Percentiles rank a stretch among this genome's conserved stretches.
Evolutionary conservation across 2,113 vertebrate species (phyloP).

Genomic region (Anser cygnoides): DNA sequence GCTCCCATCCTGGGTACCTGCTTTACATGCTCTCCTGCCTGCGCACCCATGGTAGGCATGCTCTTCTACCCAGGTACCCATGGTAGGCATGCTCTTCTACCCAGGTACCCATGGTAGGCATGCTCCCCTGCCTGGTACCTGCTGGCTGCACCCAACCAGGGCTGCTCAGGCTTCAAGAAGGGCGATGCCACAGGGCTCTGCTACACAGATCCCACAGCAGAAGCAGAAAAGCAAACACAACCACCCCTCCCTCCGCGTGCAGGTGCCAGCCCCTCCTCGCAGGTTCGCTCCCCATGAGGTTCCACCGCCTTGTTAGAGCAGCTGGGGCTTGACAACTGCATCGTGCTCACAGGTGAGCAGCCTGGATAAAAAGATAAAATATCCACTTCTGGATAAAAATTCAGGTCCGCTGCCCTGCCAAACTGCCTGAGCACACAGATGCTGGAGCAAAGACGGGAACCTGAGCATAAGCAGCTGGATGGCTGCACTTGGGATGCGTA

Average conservation of each 20-base stretch:
- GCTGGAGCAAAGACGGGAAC: fast-evolving
- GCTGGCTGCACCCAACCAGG: neutral
- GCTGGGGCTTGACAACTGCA: neutral
- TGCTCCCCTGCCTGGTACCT: neutral
- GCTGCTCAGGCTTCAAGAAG: no score
- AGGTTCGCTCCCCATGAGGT: neutral
- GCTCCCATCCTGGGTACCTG: neutral
- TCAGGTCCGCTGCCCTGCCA: neutral
- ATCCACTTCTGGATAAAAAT: neutral
- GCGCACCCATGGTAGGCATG: neutral
- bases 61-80: neutral
- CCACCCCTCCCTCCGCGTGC: fast-evolving
- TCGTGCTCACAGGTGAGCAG: fast-evolving
- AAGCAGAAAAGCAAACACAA: neutral
- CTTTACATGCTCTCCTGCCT: neutral
- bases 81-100: neutral
- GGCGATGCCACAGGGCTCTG: no score
- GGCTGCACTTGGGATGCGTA: fast-evolving
- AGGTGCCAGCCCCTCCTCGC: neutral
- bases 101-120: neutral
- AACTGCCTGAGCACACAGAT: fast-evolving
- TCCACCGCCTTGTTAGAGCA: neutral
- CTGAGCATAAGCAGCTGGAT: neutral
- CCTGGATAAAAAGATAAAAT: neutral
- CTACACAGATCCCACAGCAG: neutral